Conservation (phyloP, 2,888 invertebrate genomes). For the Cephus nigrinus region DNA sequence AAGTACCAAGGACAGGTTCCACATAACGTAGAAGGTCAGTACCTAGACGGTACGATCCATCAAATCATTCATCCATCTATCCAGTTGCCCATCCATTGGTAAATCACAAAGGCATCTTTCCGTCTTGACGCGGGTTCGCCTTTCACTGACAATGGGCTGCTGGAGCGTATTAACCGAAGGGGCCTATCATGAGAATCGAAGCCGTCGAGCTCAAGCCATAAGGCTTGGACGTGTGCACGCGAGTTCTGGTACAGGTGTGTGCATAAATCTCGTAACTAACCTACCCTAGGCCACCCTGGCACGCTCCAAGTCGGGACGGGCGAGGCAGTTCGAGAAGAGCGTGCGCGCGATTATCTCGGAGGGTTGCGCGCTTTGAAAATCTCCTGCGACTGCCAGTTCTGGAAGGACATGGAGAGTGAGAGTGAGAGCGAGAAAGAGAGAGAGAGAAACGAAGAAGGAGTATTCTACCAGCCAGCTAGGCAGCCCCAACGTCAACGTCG, state of each 20-base stretch:
- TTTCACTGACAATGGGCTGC: too few relatives aligned
- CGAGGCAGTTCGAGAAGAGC: background rate
- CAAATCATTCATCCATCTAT: too few relatives aligned
- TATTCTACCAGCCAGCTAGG: background rate
- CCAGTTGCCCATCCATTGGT: too few relatives aligned
- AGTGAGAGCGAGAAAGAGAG: background rate
- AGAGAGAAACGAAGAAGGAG: background rate
- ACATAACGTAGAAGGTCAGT: too few relatives aligned
- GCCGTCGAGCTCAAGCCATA: too few relatives aligned
- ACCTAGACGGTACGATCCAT: too few relatives aligned
- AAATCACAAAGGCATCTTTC: too few relatives aligned
- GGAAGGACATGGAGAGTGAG: background rate
- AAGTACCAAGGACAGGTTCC: too few relatives aligned
- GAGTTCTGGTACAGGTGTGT: conserved; percentile 18
- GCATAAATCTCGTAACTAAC: conserved; percentile 21
- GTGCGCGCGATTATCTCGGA: conserved; percentile 15
- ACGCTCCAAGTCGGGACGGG: conserved; percentile 16
- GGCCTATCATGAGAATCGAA: too few relatives aligned
- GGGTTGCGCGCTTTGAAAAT: conserved; percentile 15
- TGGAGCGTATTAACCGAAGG: too few relatives aligned
- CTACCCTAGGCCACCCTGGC: conserved; percentile 19
- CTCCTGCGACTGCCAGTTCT: conserved; percentile 4
- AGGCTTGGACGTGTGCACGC: background rate
- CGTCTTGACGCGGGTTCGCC: too few relatives aligned
- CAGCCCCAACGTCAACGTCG: background rate